These are phyloP conservation scores for Ctena decussata DNA, from an alignment of 2,888 invertebrate species.

Conservation along the genomic window DNA sequence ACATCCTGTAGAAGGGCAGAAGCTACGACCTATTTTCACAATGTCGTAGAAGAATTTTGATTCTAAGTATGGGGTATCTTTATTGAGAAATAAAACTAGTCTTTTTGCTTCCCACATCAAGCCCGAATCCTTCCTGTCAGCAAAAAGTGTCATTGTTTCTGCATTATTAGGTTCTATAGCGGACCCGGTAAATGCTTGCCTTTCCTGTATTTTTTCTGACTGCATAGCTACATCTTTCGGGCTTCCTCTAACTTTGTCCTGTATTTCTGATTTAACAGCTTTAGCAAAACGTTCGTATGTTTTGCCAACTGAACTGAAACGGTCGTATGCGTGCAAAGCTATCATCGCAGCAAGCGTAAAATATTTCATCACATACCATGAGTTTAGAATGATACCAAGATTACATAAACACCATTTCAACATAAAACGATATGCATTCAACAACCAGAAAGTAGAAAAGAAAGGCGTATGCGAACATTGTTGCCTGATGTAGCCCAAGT, in stretches of 20 bases:
- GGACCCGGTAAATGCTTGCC: not conserved
- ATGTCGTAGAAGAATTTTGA: slow-evolving; percentile 37
- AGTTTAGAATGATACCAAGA: slow-evolving; percentile 14
- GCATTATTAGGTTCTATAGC: too few species aligned
- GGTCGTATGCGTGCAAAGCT: not conserved
- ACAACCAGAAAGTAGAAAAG: slow-evolving; percentile 22
- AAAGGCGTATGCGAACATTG: slow-evolving; percentile 30
- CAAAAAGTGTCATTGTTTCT: not conserved
- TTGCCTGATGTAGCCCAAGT: not conserved
- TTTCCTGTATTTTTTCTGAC: not conserved
- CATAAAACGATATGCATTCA: slow-evolving; percentile 16
- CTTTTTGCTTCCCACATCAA: slow-evolving; percentile 36
- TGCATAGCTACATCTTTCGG: not conserved
- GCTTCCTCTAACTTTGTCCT: slow-evolving; percentile 3
- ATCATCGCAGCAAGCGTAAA: not conserved
- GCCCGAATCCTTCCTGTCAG: not conserved
- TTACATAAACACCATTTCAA: not conserved
- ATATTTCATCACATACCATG: not conserved
- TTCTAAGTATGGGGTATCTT: slow-evolving; percentile 40
- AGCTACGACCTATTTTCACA: slow-evolving; percentile 28
- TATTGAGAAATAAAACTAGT: slow-evolving; percentile 43
- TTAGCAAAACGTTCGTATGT: not conserved
- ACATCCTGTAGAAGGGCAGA: slow-evolving; percentile 48
- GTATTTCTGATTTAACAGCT: not conserved
- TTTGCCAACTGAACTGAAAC: not conserved